These are phyloP conservation scores for Epinephelus cyanopodus DNA, from an alignment of 2,113 vertebrate genomes.

Conservation along the genomic window DNA sequence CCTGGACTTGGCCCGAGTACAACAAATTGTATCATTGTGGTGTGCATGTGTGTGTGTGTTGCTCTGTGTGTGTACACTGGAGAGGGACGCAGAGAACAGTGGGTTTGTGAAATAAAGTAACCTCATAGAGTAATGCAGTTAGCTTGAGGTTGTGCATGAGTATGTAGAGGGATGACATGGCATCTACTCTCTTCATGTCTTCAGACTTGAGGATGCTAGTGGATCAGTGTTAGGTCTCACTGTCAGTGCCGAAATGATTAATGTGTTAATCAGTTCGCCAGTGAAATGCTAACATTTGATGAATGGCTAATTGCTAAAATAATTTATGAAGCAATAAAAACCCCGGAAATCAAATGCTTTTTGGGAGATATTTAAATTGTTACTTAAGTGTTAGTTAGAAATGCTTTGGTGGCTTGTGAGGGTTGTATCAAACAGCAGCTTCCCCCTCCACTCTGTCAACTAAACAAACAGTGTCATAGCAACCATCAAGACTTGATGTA, in stretches of 20 bases:
- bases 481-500: not conserved
- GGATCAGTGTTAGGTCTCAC: constrained; percentile 1
- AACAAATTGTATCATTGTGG: constrained; percentile 66
- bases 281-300: not conserved
- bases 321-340: not conserved
- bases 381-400: no score
- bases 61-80: constrained; percentile 25
- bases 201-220: not conserved
- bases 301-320: not conserved
- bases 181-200: not conserved
- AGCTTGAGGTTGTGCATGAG: not conserved
- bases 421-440: not conserved
- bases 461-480: no score
- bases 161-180: not conserved
- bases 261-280: not conserved
- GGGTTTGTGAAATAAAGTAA: constrained; percentile 30
- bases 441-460: not conserved
- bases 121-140: constrained; percentile 12
- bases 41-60: constrained; percentile 34
- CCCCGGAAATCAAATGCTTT: not conserved
- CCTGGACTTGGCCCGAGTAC: constrained; percentile 75
- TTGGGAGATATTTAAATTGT: no score
- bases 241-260: not conserved
- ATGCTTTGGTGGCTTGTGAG: not conserved
- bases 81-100: constrained; percentile 27